Evolutionary conservation across 2,888 invertebrate genomes (phyloP), one percentile per base, ranked within the genome.

Genomic region (Rhingia rostrata): DNA sequence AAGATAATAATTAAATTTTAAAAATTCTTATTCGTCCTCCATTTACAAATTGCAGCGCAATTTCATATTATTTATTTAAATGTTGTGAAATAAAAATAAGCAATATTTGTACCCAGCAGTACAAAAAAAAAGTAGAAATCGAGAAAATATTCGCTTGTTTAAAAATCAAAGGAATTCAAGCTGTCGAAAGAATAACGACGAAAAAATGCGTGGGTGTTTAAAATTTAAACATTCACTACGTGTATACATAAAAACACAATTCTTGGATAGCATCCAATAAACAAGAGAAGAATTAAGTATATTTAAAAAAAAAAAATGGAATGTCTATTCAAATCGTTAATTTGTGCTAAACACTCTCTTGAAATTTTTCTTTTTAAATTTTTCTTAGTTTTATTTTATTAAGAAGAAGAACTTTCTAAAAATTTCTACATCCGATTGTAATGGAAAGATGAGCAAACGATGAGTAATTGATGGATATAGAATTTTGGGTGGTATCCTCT

Each of bases 201-300:
- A 37, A 53, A 22, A 37, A 43, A 22, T 56, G 79, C 41, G 84
- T 84, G 66, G 84, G 84, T 61, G 77, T 4, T 35, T 6, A 32
- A 49, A n/a, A 67, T 78, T 61, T 32, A 9, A 43, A 47, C n/a
- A 49, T 35, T 39, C 7, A 12, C 14, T 33, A 54, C 45, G 63
- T 51, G 4, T 67, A 60, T 37, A 56, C 4, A 74, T 54, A 47
- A 37, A 60, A 82, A 47, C 49, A 56, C 69, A 69, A 66, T 70
- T 64, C 43, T 84, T 84, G 84, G 84, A 60, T 5, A n/a, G 22
- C 35, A 33, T 80, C 84, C 84, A 84, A 84, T 49, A 73, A 67
- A 83, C 14, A 41, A 61, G 22, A 54, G 60, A 67, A 73, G 63
- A 64, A 72, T 58, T 33, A 81, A 69, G n/a, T 69, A 58, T 30